A percentile compares a stretch with the other conserved stretches of the same genome.
phyloP scores from a whole-genome alignment of 1,140 invertebrate species.

The Pteromalus puparum region DNA sequence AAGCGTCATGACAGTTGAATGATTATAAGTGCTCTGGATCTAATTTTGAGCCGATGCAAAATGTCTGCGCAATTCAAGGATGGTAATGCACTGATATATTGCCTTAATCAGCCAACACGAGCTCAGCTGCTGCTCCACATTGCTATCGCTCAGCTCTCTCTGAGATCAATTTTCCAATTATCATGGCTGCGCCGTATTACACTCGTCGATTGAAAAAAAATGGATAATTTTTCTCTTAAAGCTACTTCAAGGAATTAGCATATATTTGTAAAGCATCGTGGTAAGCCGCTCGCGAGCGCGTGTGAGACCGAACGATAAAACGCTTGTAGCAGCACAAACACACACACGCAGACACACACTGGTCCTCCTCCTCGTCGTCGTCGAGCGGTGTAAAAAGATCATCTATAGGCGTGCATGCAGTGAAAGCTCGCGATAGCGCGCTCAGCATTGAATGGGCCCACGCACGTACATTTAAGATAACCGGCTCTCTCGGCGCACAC shows the following conservation, averaged over 20 bases:
- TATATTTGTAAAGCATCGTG: neutral
- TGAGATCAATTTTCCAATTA: conserved; percentile 5
- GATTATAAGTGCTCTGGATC: conserved; percentile 16
- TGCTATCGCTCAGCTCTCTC: neutral
- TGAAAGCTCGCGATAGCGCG: neutral
- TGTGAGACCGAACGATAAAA: neutral
- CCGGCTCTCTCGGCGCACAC: neutral
- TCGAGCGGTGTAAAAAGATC: neutral
- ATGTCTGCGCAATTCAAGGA: conserved; percentile 9
- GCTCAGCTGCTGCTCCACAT: conserved; percentile 9
- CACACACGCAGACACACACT: no score
- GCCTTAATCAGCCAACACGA: conserved; percentile 19
- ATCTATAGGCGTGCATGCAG: neutral
- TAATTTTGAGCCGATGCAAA: conserved; percentile 23
- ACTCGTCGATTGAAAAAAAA: neutral
- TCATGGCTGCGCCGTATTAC: neutral
- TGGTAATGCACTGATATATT: conserved; percentile 14
- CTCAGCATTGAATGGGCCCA: neutral
- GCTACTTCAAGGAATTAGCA: neutral
- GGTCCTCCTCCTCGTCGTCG: neutral
- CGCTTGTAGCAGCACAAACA: neutral
- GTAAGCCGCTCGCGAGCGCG: neutral
- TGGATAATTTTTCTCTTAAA: neutral
- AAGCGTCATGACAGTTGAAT: neutral
- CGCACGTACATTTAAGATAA: conserved; percentile 20